Conservation (phyloP, 1,140 invertebrate genomes). For the Bombus sylvicola region DNA sequence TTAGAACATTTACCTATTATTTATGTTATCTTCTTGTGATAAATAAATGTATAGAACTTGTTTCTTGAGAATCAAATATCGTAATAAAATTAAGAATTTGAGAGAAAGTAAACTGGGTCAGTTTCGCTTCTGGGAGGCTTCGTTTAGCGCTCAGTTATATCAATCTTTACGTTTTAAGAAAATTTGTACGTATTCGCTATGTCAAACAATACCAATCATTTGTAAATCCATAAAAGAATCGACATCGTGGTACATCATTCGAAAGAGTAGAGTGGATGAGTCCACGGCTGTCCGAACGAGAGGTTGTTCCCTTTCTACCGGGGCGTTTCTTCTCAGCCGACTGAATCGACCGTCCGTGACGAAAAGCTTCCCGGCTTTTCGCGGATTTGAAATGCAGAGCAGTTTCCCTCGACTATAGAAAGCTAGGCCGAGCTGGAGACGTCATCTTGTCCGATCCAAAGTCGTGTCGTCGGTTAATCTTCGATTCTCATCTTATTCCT, state of each 20-base stretch:
- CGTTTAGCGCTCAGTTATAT: too few species aligned
- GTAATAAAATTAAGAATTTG: too few species aligned
- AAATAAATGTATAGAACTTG: too few species aligned
- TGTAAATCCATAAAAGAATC: too few species aligned
- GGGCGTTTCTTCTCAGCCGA: constrained; percentile 35
- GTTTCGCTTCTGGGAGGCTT: too few species aligned
- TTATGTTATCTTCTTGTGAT: too few species aligned
- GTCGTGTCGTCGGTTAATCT: constrained; percentile 65
- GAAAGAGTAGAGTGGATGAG: neutral
- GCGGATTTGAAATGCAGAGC: constrained; percentile 68
- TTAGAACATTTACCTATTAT: too few species aligned
- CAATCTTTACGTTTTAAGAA: too few species aligned
- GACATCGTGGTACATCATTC: neutral
- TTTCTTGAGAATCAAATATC: too few species aligned
- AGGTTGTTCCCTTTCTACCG: neutral
- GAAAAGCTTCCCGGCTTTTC: constrained; percentile 63
- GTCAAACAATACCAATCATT: neutral
- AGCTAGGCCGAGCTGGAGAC: constrained; percentile 58
- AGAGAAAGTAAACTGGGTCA: too few species aligned
- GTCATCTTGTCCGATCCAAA: constrained; percentile 64
- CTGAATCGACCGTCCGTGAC: constrained; percentile 64
- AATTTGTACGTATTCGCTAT: neutral
- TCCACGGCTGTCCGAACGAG: constrained; percentile 18
- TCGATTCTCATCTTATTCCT: constrained; percentile 46
- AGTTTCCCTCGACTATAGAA: constrained; percentile 57